Conservation (phyloP, 2,113 vertebrate species). For the Grammomys dolichurus region DNA sequence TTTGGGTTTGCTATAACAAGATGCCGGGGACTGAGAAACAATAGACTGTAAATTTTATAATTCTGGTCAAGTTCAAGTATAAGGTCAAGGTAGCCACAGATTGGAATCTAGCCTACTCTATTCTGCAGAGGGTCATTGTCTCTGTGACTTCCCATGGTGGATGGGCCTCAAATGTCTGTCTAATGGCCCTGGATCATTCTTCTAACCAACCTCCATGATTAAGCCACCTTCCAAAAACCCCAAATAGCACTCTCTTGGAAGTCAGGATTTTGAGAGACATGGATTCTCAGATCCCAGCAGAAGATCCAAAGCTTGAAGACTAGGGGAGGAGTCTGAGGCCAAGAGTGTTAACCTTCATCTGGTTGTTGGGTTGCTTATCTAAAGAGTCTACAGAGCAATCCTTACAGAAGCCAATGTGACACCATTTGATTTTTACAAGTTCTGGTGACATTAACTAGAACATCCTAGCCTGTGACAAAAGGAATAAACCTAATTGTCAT, state of each 20-base stretch:
- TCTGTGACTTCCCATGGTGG: not conserved
- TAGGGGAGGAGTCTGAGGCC: not conserved
- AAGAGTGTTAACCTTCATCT: not conserved
- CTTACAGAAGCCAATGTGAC: not conserved
- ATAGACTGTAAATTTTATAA: not conserved
- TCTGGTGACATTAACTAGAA: slow-evolving; percentile 16
- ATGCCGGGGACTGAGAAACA: not conserved
- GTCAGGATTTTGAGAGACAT: not conserved
- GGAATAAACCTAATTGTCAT: slow-evolving; percentile 13
- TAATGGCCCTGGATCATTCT: not conserved
- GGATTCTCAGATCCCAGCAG: not conserved
- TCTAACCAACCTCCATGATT: not conserved
- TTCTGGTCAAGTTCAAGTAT: not conserved
- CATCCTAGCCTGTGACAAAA: not conserved
- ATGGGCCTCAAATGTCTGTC: not conserved
- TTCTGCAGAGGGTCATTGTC: not conserved
- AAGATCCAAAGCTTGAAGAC: not conserved
- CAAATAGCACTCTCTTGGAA: too few species aligned
- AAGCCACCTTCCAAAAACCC: not conserved
- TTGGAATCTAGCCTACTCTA: not conserved
- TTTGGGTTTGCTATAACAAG: not conserved
- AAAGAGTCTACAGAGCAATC: not conserved
- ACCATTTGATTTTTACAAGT: not conserved
- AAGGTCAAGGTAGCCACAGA: not conserved
- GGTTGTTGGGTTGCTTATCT: not conserved